phyloP scores from a whole-genome alignment of 2,797 vertebrate species.

The Phoeniculus purpureus region DNA sequence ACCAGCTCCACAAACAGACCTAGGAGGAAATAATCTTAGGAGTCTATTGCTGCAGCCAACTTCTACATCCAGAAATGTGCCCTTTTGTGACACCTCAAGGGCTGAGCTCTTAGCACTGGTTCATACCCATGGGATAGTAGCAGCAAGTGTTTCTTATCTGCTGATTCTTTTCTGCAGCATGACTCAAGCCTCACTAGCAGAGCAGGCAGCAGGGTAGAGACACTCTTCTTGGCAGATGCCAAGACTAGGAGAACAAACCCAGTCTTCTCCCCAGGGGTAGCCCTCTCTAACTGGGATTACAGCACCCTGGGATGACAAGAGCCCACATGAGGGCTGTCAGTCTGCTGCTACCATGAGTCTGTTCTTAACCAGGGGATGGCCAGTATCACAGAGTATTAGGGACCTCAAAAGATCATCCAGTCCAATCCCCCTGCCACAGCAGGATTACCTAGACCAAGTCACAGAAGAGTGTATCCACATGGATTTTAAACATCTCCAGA shows the following conservation, averaged over 20 bases:
- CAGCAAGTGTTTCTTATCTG: neutral
- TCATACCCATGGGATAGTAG: neutral
- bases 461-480: too few species aligned
- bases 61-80: accelerated
- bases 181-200: neutral
- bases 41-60: neutral
- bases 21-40: neutral
- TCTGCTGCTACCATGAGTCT: neutral
- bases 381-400: neutral
- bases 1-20: neutral
- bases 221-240: neutral
- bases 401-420: too few species aligned
- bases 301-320: neutral
- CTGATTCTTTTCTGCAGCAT: neutral
- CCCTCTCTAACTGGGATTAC: neutral
- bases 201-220: neutral
- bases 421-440: too few species aligned
- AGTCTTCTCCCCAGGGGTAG: neutral
- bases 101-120: neutral
- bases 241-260: neutral
- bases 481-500: too few species aligned
- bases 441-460: too few species aligned
- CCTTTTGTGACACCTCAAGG: neutral
- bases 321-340: neutral
- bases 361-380: neutral